These are phyloP conservation scores for Boleophthalmus pectinirostris DNA, from an alignment of 2,113 vertebrate species.

Conservation along the genomic window DNA sequence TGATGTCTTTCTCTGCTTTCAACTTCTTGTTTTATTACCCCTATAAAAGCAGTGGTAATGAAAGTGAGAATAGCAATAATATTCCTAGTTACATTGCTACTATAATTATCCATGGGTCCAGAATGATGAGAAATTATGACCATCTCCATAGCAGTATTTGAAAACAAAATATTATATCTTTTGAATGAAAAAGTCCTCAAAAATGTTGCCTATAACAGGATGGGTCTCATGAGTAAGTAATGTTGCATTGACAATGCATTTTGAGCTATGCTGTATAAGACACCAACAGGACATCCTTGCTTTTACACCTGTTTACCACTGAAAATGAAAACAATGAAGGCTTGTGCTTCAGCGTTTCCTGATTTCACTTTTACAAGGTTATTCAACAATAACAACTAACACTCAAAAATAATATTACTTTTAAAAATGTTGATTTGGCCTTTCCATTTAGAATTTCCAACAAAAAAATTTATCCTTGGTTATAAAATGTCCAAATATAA, in stretches of 20 bases:
- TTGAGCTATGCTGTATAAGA: neutral
- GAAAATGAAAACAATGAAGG: neutral
- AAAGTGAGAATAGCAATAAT: neutral
- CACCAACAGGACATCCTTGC: conserved; percentile 16
- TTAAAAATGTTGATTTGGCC: neutral
- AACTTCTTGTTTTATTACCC: conserved; percentile 29
- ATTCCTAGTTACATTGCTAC: neutral
- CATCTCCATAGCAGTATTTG: too few species aligned
- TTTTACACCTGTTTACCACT: conserved; percentile 2
- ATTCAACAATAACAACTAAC: neutral
- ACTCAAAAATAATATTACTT: neutral
- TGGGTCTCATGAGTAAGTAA: too few species aligned
- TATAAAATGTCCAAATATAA: conserved; percentile 2
- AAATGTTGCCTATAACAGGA: too few species aligned
- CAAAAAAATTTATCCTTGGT: conserved; percentile 17
- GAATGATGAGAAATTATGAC: too few species aligned
- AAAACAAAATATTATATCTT: too few species aligned
- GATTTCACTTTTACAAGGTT: neutral
- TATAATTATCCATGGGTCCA: too few species aligned
- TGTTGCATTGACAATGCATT: conserved; percentile 18
- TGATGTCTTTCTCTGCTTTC: conserved; percentile 51
- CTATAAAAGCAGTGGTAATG: neutral
- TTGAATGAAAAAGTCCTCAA: too few species aligned
- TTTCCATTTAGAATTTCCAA: neutral
- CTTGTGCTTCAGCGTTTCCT: neutral